A percentile compares a stretch with the other conserved stretches of the same genome.
phyloP scores from a whole-genome alignment of 2,113 vertebrate genomes.

The Rhynchopsitta pachyrhyncha region DNA sequence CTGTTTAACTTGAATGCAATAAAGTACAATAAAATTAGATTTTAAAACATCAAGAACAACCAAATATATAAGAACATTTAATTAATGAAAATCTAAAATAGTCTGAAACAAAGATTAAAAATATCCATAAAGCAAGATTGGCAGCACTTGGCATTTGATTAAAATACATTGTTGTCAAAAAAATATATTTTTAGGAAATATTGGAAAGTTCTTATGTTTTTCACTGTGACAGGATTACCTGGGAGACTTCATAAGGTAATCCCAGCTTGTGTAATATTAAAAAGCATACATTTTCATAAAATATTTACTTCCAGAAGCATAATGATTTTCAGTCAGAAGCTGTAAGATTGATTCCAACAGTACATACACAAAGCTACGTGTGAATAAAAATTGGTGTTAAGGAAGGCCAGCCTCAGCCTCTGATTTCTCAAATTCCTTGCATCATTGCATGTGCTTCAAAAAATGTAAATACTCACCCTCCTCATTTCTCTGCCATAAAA shows the following conservation, averaged over 20 bases:
- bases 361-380: background rate
- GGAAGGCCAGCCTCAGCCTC: background rate
- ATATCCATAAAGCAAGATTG: background rate
- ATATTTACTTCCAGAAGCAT: background rate
- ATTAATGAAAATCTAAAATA: background rate
- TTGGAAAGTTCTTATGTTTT: background rate
- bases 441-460: background rate
- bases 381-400: background rate
- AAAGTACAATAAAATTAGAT: background rate
- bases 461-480: background rate
- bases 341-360: background rate
- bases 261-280: background rate
- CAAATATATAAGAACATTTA: background rate
- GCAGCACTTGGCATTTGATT: background rate
- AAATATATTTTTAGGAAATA: background rate
- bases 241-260: background rate
- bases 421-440: background rate
- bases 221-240: background rate
- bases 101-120: background rate
- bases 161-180: background rate
- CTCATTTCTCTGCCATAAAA: background rate
- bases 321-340: background rate
- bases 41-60: background rate
- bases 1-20: background rate
- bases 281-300: background rate